phyloP scores from a whole-genome alignment of 2,888 invertebrate species.

The Leptinotarsa peninsularis region DNA sequence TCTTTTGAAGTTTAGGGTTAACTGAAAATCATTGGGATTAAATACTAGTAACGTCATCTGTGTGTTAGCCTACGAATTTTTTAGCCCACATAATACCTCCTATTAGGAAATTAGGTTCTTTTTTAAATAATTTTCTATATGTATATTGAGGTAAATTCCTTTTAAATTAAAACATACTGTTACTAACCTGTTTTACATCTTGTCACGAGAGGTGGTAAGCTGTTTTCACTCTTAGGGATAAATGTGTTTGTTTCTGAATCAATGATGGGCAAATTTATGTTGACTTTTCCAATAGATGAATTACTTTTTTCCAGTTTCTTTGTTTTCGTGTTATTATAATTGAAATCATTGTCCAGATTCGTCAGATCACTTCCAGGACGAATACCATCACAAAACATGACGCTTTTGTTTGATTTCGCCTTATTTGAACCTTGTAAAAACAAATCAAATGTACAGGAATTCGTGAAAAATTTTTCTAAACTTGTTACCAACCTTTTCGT shows the following conservation, averaged over 20 bases:
- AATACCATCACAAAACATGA: slow-evolving; percentile 91
- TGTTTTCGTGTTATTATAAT: slow-evolving; percentile 56
- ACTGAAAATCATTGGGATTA: too few species aligned
- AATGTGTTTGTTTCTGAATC: slow-evolving; percentile 70
- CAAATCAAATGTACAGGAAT: not conserved
- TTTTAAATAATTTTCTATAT: too few species aligned
- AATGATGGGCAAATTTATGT: slow-evolving; percentile 63
- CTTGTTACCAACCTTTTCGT: slow-evolving; percentile 70
- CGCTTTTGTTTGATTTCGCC: slow-evolving; percentile 75
- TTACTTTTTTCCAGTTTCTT: slow-evolving; percentile 42
- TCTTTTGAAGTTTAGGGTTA: too few species aligned
- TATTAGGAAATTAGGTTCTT: too few species aligned
- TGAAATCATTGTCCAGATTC: slow-evolving; percentile 76
- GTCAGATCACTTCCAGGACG: slow-evolving; percentile 88
- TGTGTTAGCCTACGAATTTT: too few species aligned
- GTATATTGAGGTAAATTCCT: slow-evolving; percentile 1
- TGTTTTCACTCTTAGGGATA: slow-evolving; percentile 69
- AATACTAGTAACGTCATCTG: too few species aligned
- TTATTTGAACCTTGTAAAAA: slow-evolving; percentile 65
- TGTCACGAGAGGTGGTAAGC: slow-evolving; percentile 71
- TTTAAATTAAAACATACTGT: slow-evolving; percentile 1
- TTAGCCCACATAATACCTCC: too few species aligned
- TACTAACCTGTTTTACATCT: slow-evolving; percentile 68
- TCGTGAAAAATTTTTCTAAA: not conserved
- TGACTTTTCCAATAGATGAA: slow-evolving; percentile 40